These are phyloP conservation scores for Drosophila orosa DNA, from an alignment of 1,140 invertebrate species.

Conservation along the genomic window DNA sequence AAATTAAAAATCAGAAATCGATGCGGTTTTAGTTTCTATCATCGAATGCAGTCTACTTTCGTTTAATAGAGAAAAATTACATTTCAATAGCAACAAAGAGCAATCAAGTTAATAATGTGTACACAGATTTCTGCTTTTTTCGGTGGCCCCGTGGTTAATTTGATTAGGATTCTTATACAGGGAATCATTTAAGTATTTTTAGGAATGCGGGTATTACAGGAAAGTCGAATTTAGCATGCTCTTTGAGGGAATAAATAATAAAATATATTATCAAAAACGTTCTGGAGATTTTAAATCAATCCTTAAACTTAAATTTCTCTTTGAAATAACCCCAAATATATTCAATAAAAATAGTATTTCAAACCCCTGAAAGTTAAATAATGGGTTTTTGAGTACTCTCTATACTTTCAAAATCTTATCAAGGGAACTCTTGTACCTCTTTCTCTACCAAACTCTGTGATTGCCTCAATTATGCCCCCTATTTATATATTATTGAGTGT, in stretches of 20 bases:
- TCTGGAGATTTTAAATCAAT: not conserved
- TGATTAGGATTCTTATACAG: conserved; percentile 54
- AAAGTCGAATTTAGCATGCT: not conserved
- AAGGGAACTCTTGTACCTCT: not conserved
- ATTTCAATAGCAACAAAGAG: conserved; percentile 54
- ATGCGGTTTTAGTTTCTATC: not conserved
- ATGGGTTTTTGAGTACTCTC: not conserved
- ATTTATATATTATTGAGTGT: not conserved
- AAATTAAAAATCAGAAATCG: conserved; percentile 24
- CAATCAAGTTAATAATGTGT: conserved; percentile 60
- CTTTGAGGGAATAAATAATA: too few relatives aligned
- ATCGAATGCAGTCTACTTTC: not conserved
- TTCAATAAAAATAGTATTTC: not conserved
- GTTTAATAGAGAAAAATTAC: conserved; percentile 67
- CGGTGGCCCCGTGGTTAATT: conserved; percentile 57
- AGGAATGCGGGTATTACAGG: conserved; percentile 46
- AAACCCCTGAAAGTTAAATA: not conserved
- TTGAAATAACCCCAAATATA: not conserved
- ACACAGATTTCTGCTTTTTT: conserved; percentile 59
- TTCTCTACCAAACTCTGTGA: not conserved
- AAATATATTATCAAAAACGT: not conserved
- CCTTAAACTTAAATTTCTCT: not conserved
- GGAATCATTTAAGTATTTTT: conserved; percentile 20
- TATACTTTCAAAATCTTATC: not conserved
- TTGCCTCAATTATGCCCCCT: conserved; percentile 3